A percentile compares a stretch with the other conserved stretches of the same genome.
Evolutionary conservation across 2,797 vertebrate genomes (phyloP).

Genomic region (Urosaurus nigricauda): DNA sequence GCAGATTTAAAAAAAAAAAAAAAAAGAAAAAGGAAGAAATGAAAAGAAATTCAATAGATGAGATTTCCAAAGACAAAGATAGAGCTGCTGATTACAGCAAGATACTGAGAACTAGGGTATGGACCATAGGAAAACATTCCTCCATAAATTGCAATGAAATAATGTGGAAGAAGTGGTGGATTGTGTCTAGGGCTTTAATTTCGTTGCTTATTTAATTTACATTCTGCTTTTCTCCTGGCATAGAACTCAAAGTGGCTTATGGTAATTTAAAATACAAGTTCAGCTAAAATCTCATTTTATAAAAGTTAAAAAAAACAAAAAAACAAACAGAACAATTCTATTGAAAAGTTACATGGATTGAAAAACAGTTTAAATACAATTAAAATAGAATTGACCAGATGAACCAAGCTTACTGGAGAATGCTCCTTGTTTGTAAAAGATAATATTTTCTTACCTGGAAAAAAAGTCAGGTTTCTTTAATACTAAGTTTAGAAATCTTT

Average conservation of each 20-base stretch:
- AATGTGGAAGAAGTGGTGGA: background rate
- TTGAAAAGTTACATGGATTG: too few species aligned
- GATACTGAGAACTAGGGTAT: background rate
- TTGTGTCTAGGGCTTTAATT: background rate
- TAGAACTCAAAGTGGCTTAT: too few species aligned
- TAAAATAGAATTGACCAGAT: too few species aligned
- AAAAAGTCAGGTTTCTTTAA: background rate
- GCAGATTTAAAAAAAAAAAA: slow-evolving; percentile 25
- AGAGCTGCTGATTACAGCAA: background rate
- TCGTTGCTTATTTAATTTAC: background rate
- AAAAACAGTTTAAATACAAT: too few species aligned
- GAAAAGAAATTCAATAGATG: slow-evolving; percentile 41
- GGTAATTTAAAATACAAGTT: too few species aligned
- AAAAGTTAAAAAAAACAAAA: too few species aligned
- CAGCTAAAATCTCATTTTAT: too few species aligned
- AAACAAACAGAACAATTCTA: too few species aligned
- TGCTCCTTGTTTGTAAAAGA: background rate
- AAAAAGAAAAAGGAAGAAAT: background rate
- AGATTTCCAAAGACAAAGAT: background rate
- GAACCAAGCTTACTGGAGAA: background rate
- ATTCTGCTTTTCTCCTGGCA: too few species aligned
- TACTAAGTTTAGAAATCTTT: too few species aligned
- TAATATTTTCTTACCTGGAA: background rate
- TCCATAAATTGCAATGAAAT: background rate
- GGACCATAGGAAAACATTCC: background rate